phyloP scores from a whole-genome alignment of 2,113 vertebrate genomes.

The Haemorhous mexicanus region DNA sequence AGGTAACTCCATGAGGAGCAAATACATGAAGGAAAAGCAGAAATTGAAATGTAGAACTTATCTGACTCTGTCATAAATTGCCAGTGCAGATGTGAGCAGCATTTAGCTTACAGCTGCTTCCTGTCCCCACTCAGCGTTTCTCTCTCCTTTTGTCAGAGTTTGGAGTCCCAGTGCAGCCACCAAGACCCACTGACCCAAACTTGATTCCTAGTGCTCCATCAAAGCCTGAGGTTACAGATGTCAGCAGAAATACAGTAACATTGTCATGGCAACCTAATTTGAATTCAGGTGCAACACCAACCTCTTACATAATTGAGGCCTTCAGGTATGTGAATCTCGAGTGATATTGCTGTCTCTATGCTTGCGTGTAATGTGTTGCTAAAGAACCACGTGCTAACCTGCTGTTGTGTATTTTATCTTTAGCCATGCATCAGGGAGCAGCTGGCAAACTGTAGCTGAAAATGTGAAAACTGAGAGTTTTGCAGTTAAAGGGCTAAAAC shows the following conservation, averaged over 20 bases:
- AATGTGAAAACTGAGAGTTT: conserved; percentile 93
- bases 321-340: conserved; percentile 83
- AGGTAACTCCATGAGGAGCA: conserved; percentile 74
- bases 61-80: not conserved
- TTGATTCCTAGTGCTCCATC: conserved; percentile 95
- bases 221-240: conserved; percentile 92
- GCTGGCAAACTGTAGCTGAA: conserved; percentile 96
- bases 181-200: conserved; percentile 94
- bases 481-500: conserved; percentile 89
- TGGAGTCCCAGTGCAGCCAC: conserved; percentile 90
- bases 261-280: conserved; percentile 95
- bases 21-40: not conserved
- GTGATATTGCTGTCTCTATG: not conserved
- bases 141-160: conserved; percentile 79
- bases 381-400: conserved; percentile 34
- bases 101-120: not conserved
- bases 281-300: conserved; percentile 94
- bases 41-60: not conserved
- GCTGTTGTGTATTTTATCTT: conserved; percentile 19
- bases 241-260: conserved; percentile 88
- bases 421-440: conserved; percentile 96
- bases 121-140: not conserved
- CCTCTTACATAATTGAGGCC: conserved; percentile 96
- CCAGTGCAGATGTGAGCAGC: not conserved
- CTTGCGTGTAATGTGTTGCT: not conserved